Evolutionary conservation across 2,888 invertebrate genomes (phyloP), one percentile per base, ranked within the genome.

Genomic region (Archips crataeganus): DNA sequence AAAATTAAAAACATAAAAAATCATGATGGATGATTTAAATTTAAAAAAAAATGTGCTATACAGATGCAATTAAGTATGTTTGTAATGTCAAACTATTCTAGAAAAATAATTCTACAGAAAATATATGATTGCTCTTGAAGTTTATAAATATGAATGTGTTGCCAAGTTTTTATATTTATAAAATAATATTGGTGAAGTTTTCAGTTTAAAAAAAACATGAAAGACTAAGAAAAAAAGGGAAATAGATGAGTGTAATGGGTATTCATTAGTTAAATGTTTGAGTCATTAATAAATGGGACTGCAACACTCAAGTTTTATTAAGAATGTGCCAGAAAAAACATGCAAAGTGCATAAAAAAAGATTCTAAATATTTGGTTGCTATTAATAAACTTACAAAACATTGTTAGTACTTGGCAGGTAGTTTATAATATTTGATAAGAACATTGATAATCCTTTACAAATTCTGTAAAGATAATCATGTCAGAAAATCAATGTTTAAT

Each of bases 401-500:
- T 34, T 64, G 75, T 77, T 75, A 76, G 70, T 77, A 73, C 68
- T 72, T 72, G 77, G 76, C 74, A 68, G 72, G 62, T 64, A 64
- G 49, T 72, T 61, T 57, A 68, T 15, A 72, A 72, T 72, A 72
- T 68, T 68, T 63, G 6, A 36, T 47, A 64, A 49, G 2, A 64
- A 6, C 10, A 59, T 4, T 3, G 45, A 67, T 8, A 45, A 34
- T 59, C 67, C 54, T 67, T 49, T 57, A 54, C 54, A 54, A 1
- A 34, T 75, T 76, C 77, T 78, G 76, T 62, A 77, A 79, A 72
- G 75, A 76, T 77, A 70, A 70, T 54, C 42, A 66, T 57, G 63
- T 8, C 54, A 54, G 23, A 23, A 23, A 23, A 23, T 23, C 23
- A 4, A 39, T 39, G 39, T 39, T 39, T 5, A 39, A 39, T 11